These are phyloP conservation scores for Mesorhabditis belari DNA, from an alignment of 2,888 invertebrate genomes.

Conservation along the genomic window DNA sequence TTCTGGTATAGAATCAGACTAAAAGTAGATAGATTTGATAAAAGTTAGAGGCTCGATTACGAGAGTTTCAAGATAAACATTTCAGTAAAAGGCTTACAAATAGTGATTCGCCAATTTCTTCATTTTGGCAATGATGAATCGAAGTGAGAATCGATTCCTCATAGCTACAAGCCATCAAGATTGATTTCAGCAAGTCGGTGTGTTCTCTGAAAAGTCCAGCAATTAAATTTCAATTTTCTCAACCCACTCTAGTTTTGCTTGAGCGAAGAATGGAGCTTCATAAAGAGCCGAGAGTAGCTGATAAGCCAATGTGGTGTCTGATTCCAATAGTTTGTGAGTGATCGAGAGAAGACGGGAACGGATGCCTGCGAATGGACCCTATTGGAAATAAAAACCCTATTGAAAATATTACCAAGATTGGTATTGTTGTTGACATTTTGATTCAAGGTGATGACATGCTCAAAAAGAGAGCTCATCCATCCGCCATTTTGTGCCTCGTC, in stretches of 20 bases:
- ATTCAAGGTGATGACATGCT: not conserved
- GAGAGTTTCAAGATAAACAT: not conserved
- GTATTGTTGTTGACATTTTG: not conserved
- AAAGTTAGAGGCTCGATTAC: too few relatives aligned
- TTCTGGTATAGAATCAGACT: too few relatives aligned
- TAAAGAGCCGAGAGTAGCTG: conserved; percentile 1
- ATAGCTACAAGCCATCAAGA: conserved; percentile 14
- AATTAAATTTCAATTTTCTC: not conserved
- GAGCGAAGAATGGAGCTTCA: not conserved
- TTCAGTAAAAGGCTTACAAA: not conserved
- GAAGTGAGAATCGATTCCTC: conserved; percentile 8
- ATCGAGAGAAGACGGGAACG: not conserved
- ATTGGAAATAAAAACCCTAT: too few relatives aligned
- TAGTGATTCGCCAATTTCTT: not conserved
- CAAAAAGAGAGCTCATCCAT: not conserved
- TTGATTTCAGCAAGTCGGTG: conserved; percentile 6
- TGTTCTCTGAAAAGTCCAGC: conserved; percentile 13
- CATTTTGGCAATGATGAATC: conserved; percentile 3
- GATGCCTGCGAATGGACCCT: not conserved
- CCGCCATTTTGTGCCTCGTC: not conserved
- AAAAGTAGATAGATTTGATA: too few relatives aligned
- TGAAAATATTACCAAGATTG: not conserved
- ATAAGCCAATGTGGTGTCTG: conserved; percentile 1
- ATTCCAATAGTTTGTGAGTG: conserved; percentile 5
- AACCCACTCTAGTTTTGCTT: not conserved